Evolutionary conservation across 2,113 vertebrate genomes (phyloP).

Genomic region (Anguilla japonica): DNA sequence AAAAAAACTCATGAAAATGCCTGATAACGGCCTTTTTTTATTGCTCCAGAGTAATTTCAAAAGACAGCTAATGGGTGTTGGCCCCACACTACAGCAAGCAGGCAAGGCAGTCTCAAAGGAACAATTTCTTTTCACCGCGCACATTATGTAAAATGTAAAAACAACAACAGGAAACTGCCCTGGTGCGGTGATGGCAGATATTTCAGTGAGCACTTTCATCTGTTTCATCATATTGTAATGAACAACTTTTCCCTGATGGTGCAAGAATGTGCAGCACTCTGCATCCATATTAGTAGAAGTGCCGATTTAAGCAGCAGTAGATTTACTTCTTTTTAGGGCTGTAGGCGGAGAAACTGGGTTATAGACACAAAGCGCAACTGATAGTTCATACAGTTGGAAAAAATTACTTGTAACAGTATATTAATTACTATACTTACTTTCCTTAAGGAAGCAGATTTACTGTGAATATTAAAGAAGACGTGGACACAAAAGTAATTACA

Average conservation of each 20-base stretch:
- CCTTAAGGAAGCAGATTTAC: too few relatives aligned
- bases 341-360: neutral
- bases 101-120: neutral
- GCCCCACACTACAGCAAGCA: neutral
- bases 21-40: neutral
- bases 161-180: neutral
- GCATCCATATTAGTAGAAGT: neutral
- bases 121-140: neutral
- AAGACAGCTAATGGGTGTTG: neutral
- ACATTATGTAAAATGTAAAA: neutral
- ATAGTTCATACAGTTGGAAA: neutral
- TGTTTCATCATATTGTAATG: constrained; percentile 4
- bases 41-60: neutral
- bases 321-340: neutral
- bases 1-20: neutral
- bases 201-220: neutral
- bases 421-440: too few relatives aligned
- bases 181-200: neutral
- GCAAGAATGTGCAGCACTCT: neutral
- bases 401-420: too few relatives aligned
- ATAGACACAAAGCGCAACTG: neutral
- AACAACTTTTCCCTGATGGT: neutral
- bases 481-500: neutral
- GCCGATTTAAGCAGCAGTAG: neutral
- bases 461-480: too few relatives aligned